Evolutionary conservation across 2,797 vertebrate genomes (phyloP).

Genomic region (Sebastes hopkinsi): DNA sequence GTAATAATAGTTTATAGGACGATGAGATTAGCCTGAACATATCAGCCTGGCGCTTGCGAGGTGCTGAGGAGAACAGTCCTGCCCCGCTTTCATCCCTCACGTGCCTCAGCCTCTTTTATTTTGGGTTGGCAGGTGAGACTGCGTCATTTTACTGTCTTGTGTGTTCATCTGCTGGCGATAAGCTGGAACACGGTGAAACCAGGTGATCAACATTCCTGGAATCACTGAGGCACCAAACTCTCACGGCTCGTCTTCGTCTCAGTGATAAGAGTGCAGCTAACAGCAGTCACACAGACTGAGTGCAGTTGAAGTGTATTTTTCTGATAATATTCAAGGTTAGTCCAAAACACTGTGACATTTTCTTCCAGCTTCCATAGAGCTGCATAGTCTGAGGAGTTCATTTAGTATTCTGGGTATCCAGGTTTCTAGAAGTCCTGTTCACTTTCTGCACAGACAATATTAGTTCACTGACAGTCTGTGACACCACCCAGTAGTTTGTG

Average conservation of each 20-base stretch:
- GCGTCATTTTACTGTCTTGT: background rate
- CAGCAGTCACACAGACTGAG: background rate
- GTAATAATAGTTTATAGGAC: slow-evolving; percentile 55
- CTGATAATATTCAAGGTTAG: background rate
- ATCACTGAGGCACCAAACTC: slow-evolving; percentile 26
- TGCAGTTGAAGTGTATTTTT: background rate
- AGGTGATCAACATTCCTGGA: slow-evolving; percentile 46
- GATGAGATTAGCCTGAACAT: slow-evolving; percentile 37
- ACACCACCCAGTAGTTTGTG: too few relatives aligned
- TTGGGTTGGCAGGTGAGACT: background rate
- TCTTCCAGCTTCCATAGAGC: background rate
- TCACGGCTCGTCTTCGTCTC: slow-evolving; percentile 11
- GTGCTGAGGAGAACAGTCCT: slow-evolving; percentile 21
- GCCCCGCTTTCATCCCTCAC: background rate
- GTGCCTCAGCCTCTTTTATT: background rate
- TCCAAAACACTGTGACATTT: background rate
- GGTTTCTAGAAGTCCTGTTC: background rate
- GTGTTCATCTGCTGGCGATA: slow-evolving; percentile 41
- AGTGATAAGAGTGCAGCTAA: background rate
- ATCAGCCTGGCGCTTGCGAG: slow-evolving; percentile 39
- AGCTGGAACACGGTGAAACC: background rate
- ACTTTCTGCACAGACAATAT: background rate
- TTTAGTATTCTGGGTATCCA: too few relatives aligned
- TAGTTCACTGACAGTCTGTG: background rate
- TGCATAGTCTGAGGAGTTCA: background rate